Base-by-base conservation (phyloP, 2,113 vertebrate genomes). In the Craseonycteris thonglongyai region DNA sequence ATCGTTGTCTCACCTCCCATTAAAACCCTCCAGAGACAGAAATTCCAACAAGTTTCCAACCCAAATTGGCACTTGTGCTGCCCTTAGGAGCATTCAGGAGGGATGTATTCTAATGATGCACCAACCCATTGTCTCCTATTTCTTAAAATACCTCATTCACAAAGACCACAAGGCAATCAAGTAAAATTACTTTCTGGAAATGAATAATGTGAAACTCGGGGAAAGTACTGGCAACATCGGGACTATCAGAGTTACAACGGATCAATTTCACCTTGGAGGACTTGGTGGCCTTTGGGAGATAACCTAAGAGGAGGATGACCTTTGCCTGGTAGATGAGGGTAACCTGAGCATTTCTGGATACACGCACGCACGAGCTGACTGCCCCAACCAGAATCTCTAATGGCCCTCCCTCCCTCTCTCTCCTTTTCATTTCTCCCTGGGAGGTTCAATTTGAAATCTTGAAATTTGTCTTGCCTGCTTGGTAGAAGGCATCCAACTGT, bases 101-200 rank as follows among this genome's bases (percentile, higher is more conserved):
- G 78, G 56, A 85, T 78, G 33, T 56, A 90, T 78, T 92, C 90
- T 88, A 94, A 95, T 40, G 49, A 69, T 21, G n/a, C 82, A 78
- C 68, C 96, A 97, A 71, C 19, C 86, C 63, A 86, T 93, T 90
- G 88, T 96, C 88, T 94, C 69, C 72, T 86, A 28, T 86, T 94
- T 93, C 69, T 95, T 94, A 96, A 97, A 96, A 96, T n/a, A 69
- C 49, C 78, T 97, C 86, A 88, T 86, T 96, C 94, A 91, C 81
- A 92, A 97, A 81, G 93, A 96, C 89, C 94, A 94, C 72, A 94
- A 95, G 45, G 86, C 91, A 96, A 96, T 97, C 94, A 94, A 88
- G 82, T 74, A 47, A 94, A 97, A 96, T 97, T 90, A 90, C 94
- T 95, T 97, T 85, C 91, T 96, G 89, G 89, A 94, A 94, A 95